Conservation (phyloP, 2,888 invertebrate genomes). For the Hydroisotoma schaefferi region DNA sequence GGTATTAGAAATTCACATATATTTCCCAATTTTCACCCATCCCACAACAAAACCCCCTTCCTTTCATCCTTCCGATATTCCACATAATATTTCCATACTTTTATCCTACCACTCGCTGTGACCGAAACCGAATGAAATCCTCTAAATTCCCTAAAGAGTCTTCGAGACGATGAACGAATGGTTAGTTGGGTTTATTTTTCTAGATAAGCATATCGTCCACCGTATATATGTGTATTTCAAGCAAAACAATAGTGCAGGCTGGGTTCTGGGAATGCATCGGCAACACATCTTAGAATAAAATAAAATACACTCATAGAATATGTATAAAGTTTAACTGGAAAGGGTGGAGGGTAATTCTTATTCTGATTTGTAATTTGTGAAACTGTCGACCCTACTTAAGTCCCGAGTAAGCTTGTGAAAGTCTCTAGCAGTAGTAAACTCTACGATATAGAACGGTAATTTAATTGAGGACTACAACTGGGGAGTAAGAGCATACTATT, state of each 20-base stretch:
- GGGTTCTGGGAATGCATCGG: too few species aligned
- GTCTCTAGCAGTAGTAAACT: too few species aligned
- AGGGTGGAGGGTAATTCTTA: slow-evolving; percentile 13
- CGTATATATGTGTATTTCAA: too few species aligned
- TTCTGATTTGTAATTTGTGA: slow-evolving; percentile 14
- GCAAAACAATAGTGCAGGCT: too few species aligned
- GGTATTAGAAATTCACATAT: slow-evolving; percentile 1
- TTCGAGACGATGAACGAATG: background rate
- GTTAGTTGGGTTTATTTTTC: background rate
- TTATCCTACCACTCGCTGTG: too few species aligned
- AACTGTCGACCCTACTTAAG: slow-evolving; percentile 7
- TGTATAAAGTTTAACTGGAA: too few species aligned
- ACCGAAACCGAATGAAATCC: background rate
- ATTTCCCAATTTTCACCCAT: slow-evolving; percentile 1
- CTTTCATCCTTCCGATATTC: background rate
- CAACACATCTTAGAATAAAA: slow-evolving; percentile 1
- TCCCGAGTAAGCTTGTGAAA: too few species aligned
- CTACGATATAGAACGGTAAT: too few species aligned
- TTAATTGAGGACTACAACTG: too few species aligned
- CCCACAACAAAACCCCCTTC: background rate
- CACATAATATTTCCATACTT: slow-evolving; percentile 1
- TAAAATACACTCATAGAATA: too few species aligned
- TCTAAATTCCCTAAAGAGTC: slow-evolving; percentile 1
- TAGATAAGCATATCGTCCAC: background rate
- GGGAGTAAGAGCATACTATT: too few species aligned